Base-by-base conservation (phyloP, 2,113 vertebrate genomes). In the Pelecanus crispus region DNA sequence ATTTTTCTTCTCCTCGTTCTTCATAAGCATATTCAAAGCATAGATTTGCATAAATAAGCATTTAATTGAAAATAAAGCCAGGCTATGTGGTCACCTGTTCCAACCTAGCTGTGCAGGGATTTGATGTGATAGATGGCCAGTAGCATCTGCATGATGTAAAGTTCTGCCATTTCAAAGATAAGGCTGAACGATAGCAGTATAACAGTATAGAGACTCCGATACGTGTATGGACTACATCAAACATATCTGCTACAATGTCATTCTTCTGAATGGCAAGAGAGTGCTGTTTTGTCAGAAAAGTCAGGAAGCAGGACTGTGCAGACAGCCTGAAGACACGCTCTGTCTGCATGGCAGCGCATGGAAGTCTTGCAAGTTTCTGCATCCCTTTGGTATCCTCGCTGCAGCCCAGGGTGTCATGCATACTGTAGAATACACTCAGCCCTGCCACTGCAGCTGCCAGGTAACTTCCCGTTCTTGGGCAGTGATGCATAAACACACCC, bases 21-120 rank as follows among this genome's bases (percentile, higher is more conserved):
- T 45, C 26, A 62, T 49, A 95, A 86, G 71, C 44, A 68, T 88
- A 77, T 58, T 93, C 56, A 93, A 90, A 72, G 68, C 61, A 92
- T 24, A 53, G 63, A 45, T 92, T 75, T 94, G 62, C 66, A 82
- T 81, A 81, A 92, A 92, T 63, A 84, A 71, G 18, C 25, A 56
- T 22, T 61, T 79, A n/a, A 55, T 36, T 77, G 81, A 72, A 81
- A 89, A 89, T 45, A 61, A 91, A 91, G 18, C 40, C 49, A 73
- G 32, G 34, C 78, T 62, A 38, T 21, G 21, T 40, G 49, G 62
- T 91, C 81, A 91, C 20, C 28, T 73, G 36, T n/a, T 91, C 22
- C 42, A 58, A 24, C 55, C 50, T 21, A 55, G 10, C 49, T 65
- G 70, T 25, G 22, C 38, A 38, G 50, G 75, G 66, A 50, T 44